Evolutionary conservation across 2,888 invertebrate genomes (phyloP).

Genomic region (Clusia tigrina): DNA sequence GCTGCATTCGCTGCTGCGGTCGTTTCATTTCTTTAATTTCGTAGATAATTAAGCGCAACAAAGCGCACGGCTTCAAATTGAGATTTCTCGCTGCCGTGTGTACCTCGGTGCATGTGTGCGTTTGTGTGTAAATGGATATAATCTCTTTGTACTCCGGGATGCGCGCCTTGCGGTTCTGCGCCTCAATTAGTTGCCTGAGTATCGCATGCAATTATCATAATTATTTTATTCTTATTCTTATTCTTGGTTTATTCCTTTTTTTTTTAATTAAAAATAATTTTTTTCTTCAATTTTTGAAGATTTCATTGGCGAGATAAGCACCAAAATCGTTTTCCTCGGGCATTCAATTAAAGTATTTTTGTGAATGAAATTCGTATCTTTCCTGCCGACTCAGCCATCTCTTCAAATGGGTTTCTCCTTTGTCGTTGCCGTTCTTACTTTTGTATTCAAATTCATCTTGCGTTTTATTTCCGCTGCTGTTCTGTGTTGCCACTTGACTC

Average conservation of each 20-base stretch:
- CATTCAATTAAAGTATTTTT: slow-evolving; percentile 4
- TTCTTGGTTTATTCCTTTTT: too few relatives aligned
- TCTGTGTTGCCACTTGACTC: too few relatives aligned
- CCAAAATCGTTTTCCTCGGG: slow-evolving; percentile 7
- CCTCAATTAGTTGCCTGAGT: slow-evolving; percentile 41
- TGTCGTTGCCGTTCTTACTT: too few relatives aligned
- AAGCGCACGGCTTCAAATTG: slow-evolving; percentile 49
- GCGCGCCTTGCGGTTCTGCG: slow-evolving; percentile 23
- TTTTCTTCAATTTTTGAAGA: too few relatives aligned
- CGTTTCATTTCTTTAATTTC: slow-evolving; percentile 45
- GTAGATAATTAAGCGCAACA: slow-evolving; percentile 57
- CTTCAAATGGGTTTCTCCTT: too few relatives aligned
- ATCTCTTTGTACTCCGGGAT: slow-evolving; percentile 1
- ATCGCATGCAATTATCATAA: slow-evolving; percentile 44
- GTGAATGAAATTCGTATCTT: slow-evolving; percentile 15
- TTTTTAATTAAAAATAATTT: too few relatives aligned
- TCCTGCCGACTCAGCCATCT: too few relatives aligned
- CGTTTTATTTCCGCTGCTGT: too few relatives aligned
- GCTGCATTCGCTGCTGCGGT: slow-evolving; percentile 26
- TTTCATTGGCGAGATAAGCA: slow-evolving; percentile 19
- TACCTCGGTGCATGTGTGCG: not conserved
- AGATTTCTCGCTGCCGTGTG: slow-evolving; percentile 14
- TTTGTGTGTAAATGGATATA: not conserved
- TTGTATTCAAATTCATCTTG: too few relatives aligned
- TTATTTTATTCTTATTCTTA: slow-evolving; percentile 38